These are phyloP conservation scores for Melanotaenia pygmaea DNA, from an alignment of 2,797 vertebrate species.

Conservation along the genomic window DNA sequence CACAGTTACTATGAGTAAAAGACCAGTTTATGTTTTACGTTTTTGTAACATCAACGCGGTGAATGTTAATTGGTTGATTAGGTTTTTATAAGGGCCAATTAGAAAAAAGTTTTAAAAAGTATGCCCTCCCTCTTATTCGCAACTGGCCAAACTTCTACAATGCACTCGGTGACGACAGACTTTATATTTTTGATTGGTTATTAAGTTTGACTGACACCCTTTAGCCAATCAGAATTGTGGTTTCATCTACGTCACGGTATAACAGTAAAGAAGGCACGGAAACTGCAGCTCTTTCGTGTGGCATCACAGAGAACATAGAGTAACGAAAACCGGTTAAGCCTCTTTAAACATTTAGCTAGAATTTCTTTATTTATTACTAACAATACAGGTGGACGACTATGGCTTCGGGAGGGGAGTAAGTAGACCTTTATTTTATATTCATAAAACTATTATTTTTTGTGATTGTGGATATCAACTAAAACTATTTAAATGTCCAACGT, in stretches of 20 bases:
- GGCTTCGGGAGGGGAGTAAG: constrained; percentile 89
- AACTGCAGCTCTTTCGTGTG: constrained; percentile 68
- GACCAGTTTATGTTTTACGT: constrained; percentile 16
- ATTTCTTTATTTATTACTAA: constrained; percentile 78
- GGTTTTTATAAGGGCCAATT: constrained; percentile 56
- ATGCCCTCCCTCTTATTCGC: constrained; percentile 10
- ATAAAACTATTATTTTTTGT: background rate
- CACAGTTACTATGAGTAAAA: constrained; percentile 1
- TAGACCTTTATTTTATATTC: constrained; percentile 32
- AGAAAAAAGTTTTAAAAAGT: constrained; percentile 10
- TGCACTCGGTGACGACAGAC: constrained; percentile 18
- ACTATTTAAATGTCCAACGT: constrained; percentile 33
- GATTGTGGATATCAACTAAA: background rate
- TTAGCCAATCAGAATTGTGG: constrained; percentile 63
- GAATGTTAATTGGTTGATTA: constrained; percentile 57
- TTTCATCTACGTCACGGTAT: constrained; percentile 55
- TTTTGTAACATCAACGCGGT: constrained; percentile 68
- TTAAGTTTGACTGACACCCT: constrained; percentile 3
- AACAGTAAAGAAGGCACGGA: constrained; percentile 70
- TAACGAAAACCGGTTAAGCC: constrained; percentile 60
- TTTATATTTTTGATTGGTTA: constrained; percentile 47
- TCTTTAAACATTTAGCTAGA: constrained; percentile 67
- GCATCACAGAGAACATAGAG: constrained; percentile 55
- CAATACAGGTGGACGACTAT: constrained; percentile 81
- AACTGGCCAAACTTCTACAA: constrained; percentile 44